Evolutionary conservation across 2,888 invertebrate species (phyloP), one percentile per base, ranked within the genome.

Genomic region (Ctenicera cuprea): DNA sequence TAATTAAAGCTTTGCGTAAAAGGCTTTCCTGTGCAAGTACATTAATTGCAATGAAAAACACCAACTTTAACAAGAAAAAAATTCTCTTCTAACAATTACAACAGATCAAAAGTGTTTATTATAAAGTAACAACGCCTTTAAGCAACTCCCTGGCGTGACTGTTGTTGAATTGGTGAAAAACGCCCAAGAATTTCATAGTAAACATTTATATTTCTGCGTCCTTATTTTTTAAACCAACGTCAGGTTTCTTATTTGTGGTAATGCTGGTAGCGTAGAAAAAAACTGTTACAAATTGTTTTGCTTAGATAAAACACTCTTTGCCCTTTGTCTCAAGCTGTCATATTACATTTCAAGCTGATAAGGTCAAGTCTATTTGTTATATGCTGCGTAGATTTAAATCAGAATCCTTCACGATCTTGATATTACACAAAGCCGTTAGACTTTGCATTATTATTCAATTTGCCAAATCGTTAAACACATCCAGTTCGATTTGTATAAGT

Each of bases 361-460:
- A 63, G 67, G 45, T 73, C 73, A 68, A 73, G 61, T 43, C 61
- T 50, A 62, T 73, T 73, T 68, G 45, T 63, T 73, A 52, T 62
- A 30, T 22, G 38, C 20, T 48, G 43, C 62, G 52, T 67, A 64
- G 22, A 64, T 65, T 57, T 64, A 57, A 62, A 64, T 71, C 43
- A 57, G 54, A 71, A 52, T 57, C 50, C 22, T 59, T 50, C 70
- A 70, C 70, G 50, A 70, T 70, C 62, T 63, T 52, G 63, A 69
- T 69, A 48, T 61, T 45, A 9, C 45, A 59, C 22, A 43, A 65
- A 67, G 41, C 67, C n/a, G 54, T 61, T 67, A 57, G 20, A 9
- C n/a, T n/a, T 16, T 1, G 57, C 26, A 33, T 12, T n/a, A 41
- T 2, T 52, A 68, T 43, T 59, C 59, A 48, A 61, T 68, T 68